Conservation (phyloP, 2,797 vertebrate genomes). For the Meda fulgida region DNA sequence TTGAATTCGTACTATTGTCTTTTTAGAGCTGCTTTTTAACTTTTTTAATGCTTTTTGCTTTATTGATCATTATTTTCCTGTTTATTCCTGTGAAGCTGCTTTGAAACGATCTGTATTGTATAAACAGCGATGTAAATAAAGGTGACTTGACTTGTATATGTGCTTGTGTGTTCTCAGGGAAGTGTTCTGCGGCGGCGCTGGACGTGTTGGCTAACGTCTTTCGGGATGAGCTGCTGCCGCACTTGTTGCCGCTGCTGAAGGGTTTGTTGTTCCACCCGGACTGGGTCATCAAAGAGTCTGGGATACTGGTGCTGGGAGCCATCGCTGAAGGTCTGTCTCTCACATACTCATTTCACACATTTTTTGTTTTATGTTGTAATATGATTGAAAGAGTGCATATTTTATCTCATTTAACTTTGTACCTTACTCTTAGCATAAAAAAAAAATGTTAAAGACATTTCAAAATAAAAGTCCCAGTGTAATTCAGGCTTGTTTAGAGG, state of each 20-base stretch:
- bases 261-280: slow-evolving; percentile 92
- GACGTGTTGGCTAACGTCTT: slow-evolving; percentile 15
- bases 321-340: slow-evolving; percentile 84
- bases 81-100: not conserved
- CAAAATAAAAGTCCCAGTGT: not conserved
- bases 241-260: slow-evolving; percentile 90
- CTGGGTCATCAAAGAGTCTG: slow-evolving; percentile 95
- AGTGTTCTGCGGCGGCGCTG: slow-evolving; percentile 51
- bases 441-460: too few relatives aligned
- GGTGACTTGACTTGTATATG: not conserved
- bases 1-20: not conserved
- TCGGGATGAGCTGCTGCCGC: slow-evolving; percentile 67
- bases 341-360: not conserved
- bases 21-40: not conserved
- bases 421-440: too few relatives aligned
- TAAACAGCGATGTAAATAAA: not conserved
- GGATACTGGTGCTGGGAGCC: slow-evolving; percentile 91
- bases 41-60: too few relatives aligned
- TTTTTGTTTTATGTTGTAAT: not conserved
- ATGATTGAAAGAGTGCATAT: not conserved
- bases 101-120: not conserved
- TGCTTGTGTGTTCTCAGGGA: slow-evolving; percentile 31
- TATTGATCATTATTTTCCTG: not conserved
- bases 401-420: not conserved
- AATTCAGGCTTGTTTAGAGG: not conserved